Conservation (phyloP, 2,888 invertebrate species). For the Anaspis maculata region DNA sequence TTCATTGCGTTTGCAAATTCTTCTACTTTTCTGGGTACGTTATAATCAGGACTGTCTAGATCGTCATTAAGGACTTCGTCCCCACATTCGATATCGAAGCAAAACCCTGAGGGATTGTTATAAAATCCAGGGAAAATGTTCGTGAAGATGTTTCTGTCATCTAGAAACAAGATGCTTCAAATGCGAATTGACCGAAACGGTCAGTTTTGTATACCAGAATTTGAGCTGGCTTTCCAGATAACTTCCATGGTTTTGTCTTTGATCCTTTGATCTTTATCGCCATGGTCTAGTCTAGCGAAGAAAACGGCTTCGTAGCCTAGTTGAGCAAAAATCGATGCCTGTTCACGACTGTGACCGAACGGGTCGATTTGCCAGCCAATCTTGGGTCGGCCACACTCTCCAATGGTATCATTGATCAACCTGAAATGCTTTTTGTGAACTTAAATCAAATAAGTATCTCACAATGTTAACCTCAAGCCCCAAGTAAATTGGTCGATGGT, state of each 20-base stretch:
- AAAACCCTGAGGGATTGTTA: constrained; percentile 82
- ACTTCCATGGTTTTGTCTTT: constrained; percentile 63
- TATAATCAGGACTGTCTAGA: constrained; percentile 47
- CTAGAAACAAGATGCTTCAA: constrained; percentile 9
- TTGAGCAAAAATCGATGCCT: constrained; percentile 55
- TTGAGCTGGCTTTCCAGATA: constrained; percentile 72
- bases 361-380: constrained; percentile 84
- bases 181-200: no score
- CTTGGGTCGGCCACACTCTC: constrained; percentile 64
- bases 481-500: constrained; percentile 64
- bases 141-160: constrained; percentile 41
- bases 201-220: constrained; percentile 54
- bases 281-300: constrained; percentile 60
- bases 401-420: constrained; percentile 58
- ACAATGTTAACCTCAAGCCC: constrained; percentile 57
- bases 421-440: no score
- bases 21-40: constrained; percentile 22
- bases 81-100: constrained; percentile 80
- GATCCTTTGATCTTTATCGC: constrained; percentile 52
- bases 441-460: no score
- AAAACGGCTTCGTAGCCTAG: constrained; percentile 68
- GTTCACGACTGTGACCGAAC: constrained; percentile 70
- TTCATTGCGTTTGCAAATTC: constrained; percentile 48
- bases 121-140: constrained; percentile 42
- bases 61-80: constrained; percentile 89